These are phyloP conservation scores for Streblospio benedicti DNA, from an alignment of 1,140 invertebrate species.

Conservation along the genomic window DNA sequence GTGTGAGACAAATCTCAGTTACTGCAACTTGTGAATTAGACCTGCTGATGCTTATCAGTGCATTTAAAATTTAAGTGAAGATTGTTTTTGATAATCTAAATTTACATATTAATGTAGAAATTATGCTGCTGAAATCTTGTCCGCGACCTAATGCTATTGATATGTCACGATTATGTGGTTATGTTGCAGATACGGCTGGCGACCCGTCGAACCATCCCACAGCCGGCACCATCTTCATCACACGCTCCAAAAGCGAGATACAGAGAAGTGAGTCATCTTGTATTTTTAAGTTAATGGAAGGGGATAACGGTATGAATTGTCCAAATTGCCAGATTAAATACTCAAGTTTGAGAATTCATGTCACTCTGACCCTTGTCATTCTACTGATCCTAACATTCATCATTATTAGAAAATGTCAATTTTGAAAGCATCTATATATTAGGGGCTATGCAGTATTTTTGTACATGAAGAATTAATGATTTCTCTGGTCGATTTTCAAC, in stretches of 20 bases:
- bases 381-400: slow-evolving; percentile 14
- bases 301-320: neutral
- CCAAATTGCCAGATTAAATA: neutral
- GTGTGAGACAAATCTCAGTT: neutral
- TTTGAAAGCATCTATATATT: neutral
- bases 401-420: neutral
- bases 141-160: neutral
- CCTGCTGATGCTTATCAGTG: too few relatives aligned
- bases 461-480: too few relatives aligned
- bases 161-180: neutral
- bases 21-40: neutral
- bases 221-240: slow-evolving; percentile 89
- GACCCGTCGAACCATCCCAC: slow-evolving; percentile 95
- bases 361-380: slow-evolving; percentile 18
- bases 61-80: neutral
- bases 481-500: too few relatives aligned
- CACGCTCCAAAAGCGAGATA: slow-evolving; percentile 79
- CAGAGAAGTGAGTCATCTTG: slow-evolving; percentile 58
- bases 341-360: neutral
- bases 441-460: too few relatives aligned
- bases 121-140: neutral
- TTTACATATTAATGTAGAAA: neutral
- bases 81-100: neutral
- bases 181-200: slow-evolving; percentile 66
- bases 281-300: slow-evolving; percentile 11